These are phyloP conservation scores for Girardinus metallicus DNA, from an alignment of 2,797 vertebrate species.

Conservation along the genomic window DNA sequence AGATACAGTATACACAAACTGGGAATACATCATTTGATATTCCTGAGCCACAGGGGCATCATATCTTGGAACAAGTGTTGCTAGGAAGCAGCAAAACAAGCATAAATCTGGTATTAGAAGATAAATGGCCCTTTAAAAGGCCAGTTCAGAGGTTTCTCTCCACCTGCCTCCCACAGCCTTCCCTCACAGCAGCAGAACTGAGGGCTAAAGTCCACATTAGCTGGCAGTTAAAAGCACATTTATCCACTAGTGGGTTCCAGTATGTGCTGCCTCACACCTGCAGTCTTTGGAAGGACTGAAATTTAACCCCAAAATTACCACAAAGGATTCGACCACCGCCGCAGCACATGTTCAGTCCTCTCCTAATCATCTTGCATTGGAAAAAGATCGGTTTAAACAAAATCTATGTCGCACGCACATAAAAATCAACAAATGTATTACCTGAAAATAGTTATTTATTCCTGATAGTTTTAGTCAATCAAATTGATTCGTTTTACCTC, in stretches of 20 bases:
- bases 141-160: constrained; percentile 13
- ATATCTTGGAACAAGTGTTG: neutral
- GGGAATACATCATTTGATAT: neutral
- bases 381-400: neutral
- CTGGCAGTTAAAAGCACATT: constrained; percentile 44
- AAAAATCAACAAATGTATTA: neutral
- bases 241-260: constrained; percentile 1
- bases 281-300: neutral
- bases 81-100: neutral
- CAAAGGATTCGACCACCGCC: neutral
- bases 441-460: neutral
- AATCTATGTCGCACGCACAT: neutral
- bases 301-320: constrained; percentile 17
- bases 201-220: constrained; percentile 53
- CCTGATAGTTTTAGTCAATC: neutral
- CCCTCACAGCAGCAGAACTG: constrained; percentile 8
- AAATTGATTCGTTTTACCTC: neutral
- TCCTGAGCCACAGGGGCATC: neutral
- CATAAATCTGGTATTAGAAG: neutral
- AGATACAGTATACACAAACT: neutral
- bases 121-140: neutral
- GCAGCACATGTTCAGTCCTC: neutral
- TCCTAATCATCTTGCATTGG: neutral
- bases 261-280: neutral
- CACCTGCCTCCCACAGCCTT: neutral